A percentile compares a stretch with the other conserved stretches of the same genome.
Evolutionary conservation across 1,140 invertebrate genomes (phyloP).

Genomic region (Platyura marginata): DNA sequence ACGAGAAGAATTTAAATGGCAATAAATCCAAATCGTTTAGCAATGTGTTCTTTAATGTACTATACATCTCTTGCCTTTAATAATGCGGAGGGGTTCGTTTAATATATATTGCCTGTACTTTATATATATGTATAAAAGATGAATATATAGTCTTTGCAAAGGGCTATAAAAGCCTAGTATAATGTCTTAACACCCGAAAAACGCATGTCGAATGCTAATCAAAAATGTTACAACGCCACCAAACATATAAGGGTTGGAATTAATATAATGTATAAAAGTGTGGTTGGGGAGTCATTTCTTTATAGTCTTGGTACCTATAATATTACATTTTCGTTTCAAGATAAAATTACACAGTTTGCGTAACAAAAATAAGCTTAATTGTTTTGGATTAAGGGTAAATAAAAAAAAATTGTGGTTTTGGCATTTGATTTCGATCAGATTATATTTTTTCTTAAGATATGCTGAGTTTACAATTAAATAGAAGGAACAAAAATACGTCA

Average conservation of each 20-base stretch:
- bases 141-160: neutral
- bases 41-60: neutral
- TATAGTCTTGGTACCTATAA: too few relatives aligned
- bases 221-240: conserved; percentile 5
- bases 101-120: neutral
- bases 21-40: conserved; percentile 4
- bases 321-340: too few relatives aligned
- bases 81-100: neutral
- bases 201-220: neutral
- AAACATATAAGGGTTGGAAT: conserved; percentile 2
- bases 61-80: neutral
- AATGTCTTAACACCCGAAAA: neutral
- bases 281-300: too few relatives aligned
- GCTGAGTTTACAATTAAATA: too few relatives aligned
- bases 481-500: too few relatives aligned
- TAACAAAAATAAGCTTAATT: too few relatives aligned
- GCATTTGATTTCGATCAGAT: too few relatives aligned
- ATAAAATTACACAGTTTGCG: too few relatives aligned
- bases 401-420: too few relatives aligned
- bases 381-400: too few relatives aligned
- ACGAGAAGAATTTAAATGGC: conserved; percentile 5
- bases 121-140: neutral
- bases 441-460: too few relatives aligned
- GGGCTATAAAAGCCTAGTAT: neutral
- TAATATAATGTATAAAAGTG: too few relatives aligned